Base-by-base conservation (phyloP, 2,888 invertebrate genomes). In the Mylabris sibirica region DNA sequence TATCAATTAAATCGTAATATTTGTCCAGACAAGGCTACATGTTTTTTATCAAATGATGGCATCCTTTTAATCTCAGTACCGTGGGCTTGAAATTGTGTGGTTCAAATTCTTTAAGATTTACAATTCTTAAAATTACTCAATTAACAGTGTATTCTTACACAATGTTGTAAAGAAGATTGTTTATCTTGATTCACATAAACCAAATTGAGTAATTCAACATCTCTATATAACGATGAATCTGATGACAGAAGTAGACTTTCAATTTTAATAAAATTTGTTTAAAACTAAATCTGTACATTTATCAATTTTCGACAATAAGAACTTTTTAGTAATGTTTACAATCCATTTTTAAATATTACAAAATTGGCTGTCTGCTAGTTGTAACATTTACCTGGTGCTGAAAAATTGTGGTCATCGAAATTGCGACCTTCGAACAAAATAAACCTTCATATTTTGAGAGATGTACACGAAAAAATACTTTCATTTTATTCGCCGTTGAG, bases 21-120 rank as follows among this genome's bases (percentile, higher is more conserved):
- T 12, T 59, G 35, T 22, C 71, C 74, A 3, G 65, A 75, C 53
- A 64, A 62, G 53, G 72, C 72, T 30, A 64, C 68, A 17, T 76
- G 76, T 61, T 72, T 64, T 44, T 49, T 76, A 14, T 75, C 73
- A 8, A 44, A 65, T 1, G 76, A 76, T 59, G 76, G 76, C 9
- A 59, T 76, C 5, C 69, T 76, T 35, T 30, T 76, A 22, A 61
- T 76, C 3, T 69, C 71, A 11, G 75, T 70, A 22, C 76, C 76
- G 20, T 76, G 76, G 76, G 60, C 24, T 12, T 44, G 17, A 44
- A 44, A 12, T 44, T 38, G n/a, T n/a, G n/a, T n/a, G n/a, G n/a
- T n/a, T n/a, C n/a, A n/a, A n/a, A n/a, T n/a, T n/a, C n/a, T n/a
- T n/a, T n/a, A n/a, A n/a, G n/a, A n/a, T n/a, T 44, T 5, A 6